Base-by-base conservation (phyloP, 2,797 vertebrate genomes). In the Danio jaintianensis region DNA sequence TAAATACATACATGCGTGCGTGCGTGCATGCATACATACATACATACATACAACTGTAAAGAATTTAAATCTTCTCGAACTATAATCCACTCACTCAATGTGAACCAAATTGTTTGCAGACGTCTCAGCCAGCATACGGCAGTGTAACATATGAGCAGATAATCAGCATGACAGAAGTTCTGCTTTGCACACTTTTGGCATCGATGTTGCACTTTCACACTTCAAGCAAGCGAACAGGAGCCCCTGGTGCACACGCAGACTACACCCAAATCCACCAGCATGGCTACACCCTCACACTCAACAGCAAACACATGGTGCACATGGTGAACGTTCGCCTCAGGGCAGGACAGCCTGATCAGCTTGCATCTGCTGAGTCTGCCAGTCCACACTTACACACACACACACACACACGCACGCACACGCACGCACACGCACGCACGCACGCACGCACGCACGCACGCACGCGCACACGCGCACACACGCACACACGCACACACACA, bases 171-270 rank as follows among this genome's bases (percentile, higher is more conserved):
- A 82, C 72, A 74, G 72, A 53, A 68, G 62, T 71, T 53, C 64
- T 48, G 61, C 63, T 78, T 58, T 48, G 73, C 59, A 61, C 61
- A 52, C 63, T 5, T 50, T 64, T 75, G 75, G 72, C 82, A 56
- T 58, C 36, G 7, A 48, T 40, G 59, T 61, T 63, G 20, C 58
- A 38, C 15, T 70, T 78, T 78, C 36, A 74, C 73, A 76, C 43
- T n/a, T 50, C 38, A 16, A 73, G 20, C 18, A 56, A 55, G 50
- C 70, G 47, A 84, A 55, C 90, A 90, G 88, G 91, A 90, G 90
- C 82, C 85, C 76, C 66, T 42, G 48, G 11, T 50, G 16, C 20
- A 74, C 52, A 52, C 11, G 13, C 29, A 55, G 48, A 72, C 62
- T 74, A 75, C 42, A 56, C 82, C 61, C 83, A 79, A 86, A 84